phyloP scores from a whole-genome alignment of 2,888 invertebrate genomes.

The Desoria tigrina region DNA sequence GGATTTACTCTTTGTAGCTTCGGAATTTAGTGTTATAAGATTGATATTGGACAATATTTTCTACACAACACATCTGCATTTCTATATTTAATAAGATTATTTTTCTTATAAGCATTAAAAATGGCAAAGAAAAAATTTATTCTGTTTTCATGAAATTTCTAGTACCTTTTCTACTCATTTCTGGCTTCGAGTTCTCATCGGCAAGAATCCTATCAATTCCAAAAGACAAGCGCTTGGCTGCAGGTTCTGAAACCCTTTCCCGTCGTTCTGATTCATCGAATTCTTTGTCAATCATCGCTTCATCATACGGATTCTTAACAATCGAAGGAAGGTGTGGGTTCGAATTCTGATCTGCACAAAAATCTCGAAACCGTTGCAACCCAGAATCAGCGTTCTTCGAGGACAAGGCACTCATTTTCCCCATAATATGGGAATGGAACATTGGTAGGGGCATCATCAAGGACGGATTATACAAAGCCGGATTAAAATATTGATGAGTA shows the following conservation, averaged over 20 bases:
- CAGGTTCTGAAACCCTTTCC: background rate
- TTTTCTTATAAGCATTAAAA: too few species aligned
- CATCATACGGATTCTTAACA: background rate
- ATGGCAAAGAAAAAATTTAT: too few species aligned
- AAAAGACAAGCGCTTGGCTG: conserved; percentile 40
- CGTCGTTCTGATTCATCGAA: background rate
- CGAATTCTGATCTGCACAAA: background rate
- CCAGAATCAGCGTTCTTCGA: conserved; percentile 1
- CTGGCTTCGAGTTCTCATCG: conserved; percentile 1
- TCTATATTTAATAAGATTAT: too few species aligned
- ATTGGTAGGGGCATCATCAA: background rate
- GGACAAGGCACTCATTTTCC: conserved; percentile 13
- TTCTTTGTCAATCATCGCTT: background rate
- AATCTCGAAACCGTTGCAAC: background rate
- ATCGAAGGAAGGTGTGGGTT: background rate
- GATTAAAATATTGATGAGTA: conserved; percentile 4
- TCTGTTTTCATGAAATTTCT: too few species aligned
- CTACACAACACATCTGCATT: too few species aligned
- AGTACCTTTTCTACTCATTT: background rate
- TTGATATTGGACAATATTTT: too few species aligned
- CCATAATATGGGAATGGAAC: conserved; percentile 18
- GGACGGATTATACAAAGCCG: conserved; percentile 11
- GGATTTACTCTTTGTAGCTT: too few species aligned
- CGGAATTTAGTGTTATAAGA: too few species aligned
- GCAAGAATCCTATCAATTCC: conserved; percentile 51